Percentiles rank a stretch among this genome's conserved stretches.
Evolutionary conservation across 2,113 vertebrate species (phyloP).

Genomic region (Phyllostomus hastatus): DNA sequence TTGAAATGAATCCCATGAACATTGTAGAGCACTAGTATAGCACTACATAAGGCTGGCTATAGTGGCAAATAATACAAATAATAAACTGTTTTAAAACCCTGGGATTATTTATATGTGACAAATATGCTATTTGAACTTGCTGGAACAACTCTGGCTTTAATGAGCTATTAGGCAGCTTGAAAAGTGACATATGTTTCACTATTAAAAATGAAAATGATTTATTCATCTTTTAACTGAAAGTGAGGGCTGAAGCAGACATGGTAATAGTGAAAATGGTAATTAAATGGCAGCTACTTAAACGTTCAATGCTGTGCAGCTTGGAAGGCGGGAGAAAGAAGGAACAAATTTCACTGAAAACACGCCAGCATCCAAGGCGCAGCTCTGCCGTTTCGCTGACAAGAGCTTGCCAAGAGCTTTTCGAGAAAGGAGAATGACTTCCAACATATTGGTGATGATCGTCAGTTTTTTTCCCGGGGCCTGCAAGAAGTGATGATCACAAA

Average conservation of each 20-base stretch:
- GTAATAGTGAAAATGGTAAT: constrained; percentile 51
- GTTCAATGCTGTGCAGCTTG: constrained; percentile 46
- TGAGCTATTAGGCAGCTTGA: constrained; percentile 42
- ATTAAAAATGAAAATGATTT: constrained; percentile 62
- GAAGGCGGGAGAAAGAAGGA: constrained; percentile 12
- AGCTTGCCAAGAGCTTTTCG: neutral
- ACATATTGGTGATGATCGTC: neutral
- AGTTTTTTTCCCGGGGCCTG: neutral
- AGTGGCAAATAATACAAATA: neutral
- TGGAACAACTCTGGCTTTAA: constrained; percentile 25
- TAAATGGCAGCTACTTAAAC: constrained; percentile 43
- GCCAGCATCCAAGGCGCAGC: neutral
- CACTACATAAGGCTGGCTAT: neutral
- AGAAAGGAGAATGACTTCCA: neutral
- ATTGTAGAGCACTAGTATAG: neutral
- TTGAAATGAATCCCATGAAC: neutral
- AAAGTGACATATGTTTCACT: constrained; percentile 49
- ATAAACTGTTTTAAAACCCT: neutral
- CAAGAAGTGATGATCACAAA: neutral
- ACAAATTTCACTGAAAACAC: constrained; percentile 20
- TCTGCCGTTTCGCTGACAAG: neutral
- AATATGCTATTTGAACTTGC: constrained; percentile 43
- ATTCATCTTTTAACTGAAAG: constrained; percentile 62
- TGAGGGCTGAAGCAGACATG: constrained; percentile 46
- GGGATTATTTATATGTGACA: neutral